Evolutionary conservation across 2,797 vertebrate species (phyloP), one percentile per base, ranked within the genome.

Genomic region (Sarcophilus harrisii): DNA sequence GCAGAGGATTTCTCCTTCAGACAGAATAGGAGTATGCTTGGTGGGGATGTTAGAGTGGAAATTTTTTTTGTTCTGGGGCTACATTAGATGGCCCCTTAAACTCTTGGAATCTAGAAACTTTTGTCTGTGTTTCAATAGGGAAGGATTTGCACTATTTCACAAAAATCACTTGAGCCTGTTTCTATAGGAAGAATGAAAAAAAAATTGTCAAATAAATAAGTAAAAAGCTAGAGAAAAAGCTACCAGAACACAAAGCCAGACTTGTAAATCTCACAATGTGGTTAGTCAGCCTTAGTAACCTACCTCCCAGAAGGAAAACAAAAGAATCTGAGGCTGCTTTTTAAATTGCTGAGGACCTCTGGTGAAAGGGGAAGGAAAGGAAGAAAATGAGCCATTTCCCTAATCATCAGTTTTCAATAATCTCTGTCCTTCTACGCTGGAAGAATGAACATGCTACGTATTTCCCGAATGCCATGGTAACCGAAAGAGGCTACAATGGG

Each of bases 391-490:
- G 54, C 60, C 92, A 91, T 55, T 95, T 57, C 92, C 54, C 58
- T 92, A 32, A 58, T 57, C 58, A 92, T 18, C 9, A 90, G 55
- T 28, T 62, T 94, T 91, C 9, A 96, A 90, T 58, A 92, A 73
- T 95, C 38, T 49, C 14, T 29, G 57, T 62, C 59, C n/a, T 14
- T 90, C 55, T n/a, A 58, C 66, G 93, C 0, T 87, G 28, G 91
- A 95, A 96, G 90, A 95, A 66, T 54, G 32, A 93, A 92, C 45
- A 92, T 91, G 66, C 55, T n/a, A 93, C 92, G 96, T 98, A 93
- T 87, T 95, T 45, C 95, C 94, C 81, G 90, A 97, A 95, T 92
- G 57, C 45, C 28, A 66, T 87, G 73, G 73, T 87, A 87, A 87
- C 73, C n/a, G 2, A 87, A 24, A 87, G 73, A 87, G 73, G 38